These are phyloP conservation scores for Nothocercus julius DNA, from an alignment of 2,113 vertebrate species.

Conservation along the genomic window DNA sequence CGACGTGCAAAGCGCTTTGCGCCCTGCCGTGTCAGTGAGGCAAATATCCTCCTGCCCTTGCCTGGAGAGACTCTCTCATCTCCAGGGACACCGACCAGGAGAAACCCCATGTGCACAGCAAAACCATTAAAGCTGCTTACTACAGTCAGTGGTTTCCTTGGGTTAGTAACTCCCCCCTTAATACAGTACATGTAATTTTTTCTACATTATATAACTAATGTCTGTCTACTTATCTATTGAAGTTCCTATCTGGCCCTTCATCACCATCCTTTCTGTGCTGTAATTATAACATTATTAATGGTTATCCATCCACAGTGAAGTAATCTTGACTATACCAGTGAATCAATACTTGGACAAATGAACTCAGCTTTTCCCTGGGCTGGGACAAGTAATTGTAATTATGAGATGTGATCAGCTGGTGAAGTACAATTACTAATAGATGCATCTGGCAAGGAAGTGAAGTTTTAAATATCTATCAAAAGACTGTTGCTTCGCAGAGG, in stretches of 20 bases:
- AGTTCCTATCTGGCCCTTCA: background rate
- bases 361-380: slow-evolving; percentile 29
- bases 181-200: background rate
- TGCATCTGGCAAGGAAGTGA: background rate
- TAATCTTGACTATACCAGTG: slow-evolving; percentile 58
- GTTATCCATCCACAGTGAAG: slow-evolving; percentile 6
- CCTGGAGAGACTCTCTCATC: background rate
- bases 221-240: background rate
- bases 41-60: background rate
- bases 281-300: slow-evolving; percentile 44
- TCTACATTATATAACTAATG: background rate
- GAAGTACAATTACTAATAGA: background rate
- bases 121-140: accelerated
- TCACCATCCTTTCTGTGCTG: background rate
- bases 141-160: background rate
- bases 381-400: slow-evolving; percentile 54
- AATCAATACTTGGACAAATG: slow-evolving; percentile 62
- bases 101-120: background rate
- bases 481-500: background rate
- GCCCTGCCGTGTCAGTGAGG: background rate
- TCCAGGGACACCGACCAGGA: background rate
- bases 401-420: slow-evolving; percentile 44
- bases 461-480: slow-evolving; percentile 15
- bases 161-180: background rate
- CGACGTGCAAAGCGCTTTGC: background rate